These are phyloP conservation scores for Epistrophe eligans DNA, from an alignment of 2,888 invertebrate genomes.

Conservation along the genomic window DNA sequence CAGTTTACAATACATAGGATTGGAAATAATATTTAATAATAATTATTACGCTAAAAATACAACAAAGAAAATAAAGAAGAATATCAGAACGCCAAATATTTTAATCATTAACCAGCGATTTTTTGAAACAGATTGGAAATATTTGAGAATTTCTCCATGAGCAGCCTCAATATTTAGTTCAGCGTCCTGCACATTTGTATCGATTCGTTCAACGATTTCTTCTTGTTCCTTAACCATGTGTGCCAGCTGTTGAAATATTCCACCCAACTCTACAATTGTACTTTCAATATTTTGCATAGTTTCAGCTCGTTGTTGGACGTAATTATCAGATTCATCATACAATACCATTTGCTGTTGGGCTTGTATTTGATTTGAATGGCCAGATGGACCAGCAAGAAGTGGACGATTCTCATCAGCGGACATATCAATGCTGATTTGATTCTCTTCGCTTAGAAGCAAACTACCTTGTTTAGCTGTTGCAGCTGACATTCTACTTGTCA, in stretches of 20 bases:
- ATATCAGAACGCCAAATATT: conserved; percentile 98
- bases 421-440: conserved; percentile 94
- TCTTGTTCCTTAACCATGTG: conserved; percentile 94
- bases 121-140: conserved; percentile 98
- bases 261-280: conserved; percentile 99
- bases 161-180: conserved; percentile 99
- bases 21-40: conserved; percentile 68
- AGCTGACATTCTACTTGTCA: conserved; percentile 86
- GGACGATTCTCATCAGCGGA: conserved; percentile 85
- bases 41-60: conserved; percentile 93
- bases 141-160: conserved; percentile 97
- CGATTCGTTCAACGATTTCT: conserved; percentile 98
- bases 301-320: conserved; percentile 96
- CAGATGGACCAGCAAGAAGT: conserved; percentile 83
- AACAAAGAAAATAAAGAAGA: conserved; percentile 99
- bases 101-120: conserved; percentile 99
- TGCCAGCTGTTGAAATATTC: conserved; percentile 97
- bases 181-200: conserved; percentile 97
- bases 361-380: conserved; percentile 81
- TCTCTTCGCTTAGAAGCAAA: conserved; percentile 85
- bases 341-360: conserved; percentile 88
- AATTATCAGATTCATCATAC: conserved; percentile 94
- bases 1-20: conserved; percentile 60
- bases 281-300: conserved; percentile 99
- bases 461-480: conserved; percentile 85